These are phyloP conservation scores for Acomys russatus DNA, from an alignment of 2,797 vertebrate genomes.

Conservation along the genomic window DNA sequence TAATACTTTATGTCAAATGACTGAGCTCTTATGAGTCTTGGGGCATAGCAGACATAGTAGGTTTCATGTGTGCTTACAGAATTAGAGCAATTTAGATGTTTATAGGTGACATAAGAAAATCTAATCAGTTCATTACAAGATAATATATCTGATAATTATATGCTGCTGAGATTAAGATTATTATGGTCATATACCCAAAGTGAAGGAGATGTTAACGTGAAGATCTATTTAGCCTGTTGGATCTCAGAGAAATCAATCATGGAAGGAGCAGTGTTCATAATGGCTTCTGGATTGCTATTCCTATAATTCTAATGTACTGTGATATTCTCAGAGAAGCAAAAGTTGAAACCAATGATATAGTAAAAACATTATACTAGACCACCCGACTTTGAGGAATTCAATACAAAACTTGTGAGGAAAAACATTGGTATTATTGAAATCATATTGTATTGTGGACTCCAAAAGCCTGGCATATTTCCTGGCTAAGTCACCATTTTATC, in stretches of 20 bases:
- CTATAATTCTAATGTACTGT: neutral
- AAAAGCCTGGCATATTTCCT: neutral
- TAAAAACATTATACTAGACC: neutral
- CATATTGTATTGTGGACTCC: neutral
- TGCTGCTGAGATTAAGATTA: neutral
- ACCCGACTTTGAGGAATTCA: neutral
- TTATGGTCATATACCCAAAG: neutral
- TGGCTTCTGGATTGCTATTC: neutral
- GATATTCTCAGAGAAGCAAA: neutral
- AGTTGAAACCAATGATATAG: slow-evolving; percentile 4
- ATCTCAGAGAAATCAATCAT: neutral
- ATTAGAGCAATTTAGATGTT: neutral
- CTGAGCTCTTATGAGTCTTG: neutral
- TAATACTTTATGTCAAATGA: neutral
- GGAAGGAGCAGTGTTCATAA: neutral
- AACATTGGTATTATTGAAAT: neutral
- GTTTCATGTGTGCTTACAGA: neutral
- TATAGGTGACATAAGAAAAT: neutral
- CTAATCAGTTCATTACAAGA: neutral
- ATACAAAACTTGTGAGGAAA: neutral
- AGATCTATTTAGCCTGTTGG: neutral
- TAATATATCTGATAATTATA: neutral
- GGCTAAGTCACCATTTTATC: neutral
- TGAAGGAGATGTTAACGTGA: neutral
- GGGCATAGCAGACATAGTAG: neutral